These are phyloP conservation scores for Momotus momota DNA, from an alignment of 2,797 vertebrate genomes.

Conservation along the genomic window DNA sequence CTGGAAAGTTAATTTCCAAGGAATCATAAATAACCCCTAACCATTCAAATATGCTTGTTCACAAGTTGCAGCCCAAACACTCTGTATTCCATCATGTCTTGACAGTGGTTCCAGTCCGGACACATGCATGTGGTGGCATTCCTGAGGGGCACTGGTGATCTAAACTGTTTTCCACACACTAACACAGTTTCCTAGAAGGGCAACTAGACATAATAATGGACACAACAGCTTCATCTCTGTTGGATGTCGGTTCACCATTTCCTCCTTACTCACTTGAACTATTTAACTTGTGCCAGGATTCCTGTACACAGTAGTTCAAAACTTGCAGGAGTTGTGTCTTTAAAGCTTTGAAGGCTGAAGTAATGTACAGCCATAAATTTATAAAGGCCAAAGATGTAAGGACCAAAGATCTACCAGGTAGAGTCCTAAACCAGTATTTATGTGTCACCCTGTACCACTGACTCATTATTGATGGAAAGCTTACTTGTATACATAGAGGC, in stretches of 20 bases:
- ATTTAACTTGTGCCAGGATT: background rate
- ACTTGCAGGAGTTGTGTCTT: background rate
- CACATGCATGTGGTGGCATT: background rate
- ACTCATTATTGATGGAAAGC: background rate
- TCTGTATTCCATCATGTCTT: background rate
- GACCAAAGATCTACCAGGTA: background rate
- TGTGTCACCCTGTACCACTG: background rate
- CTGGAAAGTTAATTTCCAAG: background rate
- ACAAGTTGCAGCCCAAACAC: background rate
- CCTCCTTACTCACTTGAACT: background rate
- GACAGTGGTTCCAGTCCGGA: background rate
- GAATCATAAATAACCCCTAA: background rate
- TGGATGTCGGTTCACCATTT: background rate
- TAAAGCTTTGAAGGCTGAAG: background rate
- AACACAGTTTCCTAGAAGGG: background rate
- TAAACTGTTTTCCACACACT: background rate
- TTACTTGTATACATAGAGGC: background rate
- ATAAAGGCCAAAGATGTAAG: background rate
- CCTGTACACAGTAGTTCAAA: background rate
- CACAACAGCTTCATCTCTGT: background rate
- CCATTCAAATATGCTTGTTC: background rate
- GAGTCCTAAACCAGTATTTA: background rate
- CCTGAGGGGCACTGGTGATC: background rate
- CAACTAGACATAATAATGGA: background rate
- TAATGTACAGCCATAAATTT: background rate